Evolutionary conservation across 2,113 vertebrate species (phyloP).

Genomic region (Eulemur macaco): DNA sequence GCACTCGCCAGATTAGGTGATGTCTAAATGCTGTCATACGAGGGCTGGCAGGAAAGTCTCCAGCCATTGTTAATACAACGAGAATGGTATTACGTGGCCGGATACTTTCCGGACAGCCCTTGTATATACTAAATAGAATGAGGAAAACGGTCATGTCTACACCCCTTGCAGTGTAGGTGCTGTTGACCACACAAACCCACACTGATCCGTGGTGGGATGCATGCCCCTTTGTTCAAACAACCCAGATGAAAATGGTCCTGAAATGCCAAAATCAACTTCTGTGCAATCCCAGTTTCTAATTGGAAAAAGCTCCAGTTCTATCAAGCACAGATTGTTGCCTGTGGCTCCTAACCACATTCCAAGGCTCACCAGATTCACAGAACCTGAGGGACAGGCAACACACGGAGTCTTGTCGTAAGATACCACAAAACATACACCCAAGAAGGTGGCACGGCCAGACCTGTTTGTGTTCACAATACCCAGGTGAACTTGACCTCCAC

Average conservation of each 20-base stretch:
- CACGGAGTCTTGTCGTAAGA: not conserved
- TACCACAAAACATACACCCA: not conserved
- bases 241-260: not conserved
- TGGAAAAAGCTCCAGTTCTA: not conserved
- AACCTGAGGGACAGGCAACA: not conserved
- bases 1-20: not conserved
- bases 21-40: not conserved
- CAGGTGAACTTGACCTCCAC: not conserved
- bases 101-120: no score
- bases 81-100: no score
- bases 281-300: not conserved
- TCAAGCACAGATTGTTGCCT: no score
- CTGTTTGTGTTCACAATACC: no score
- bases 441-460: not conserved
- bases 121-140: not conserved
- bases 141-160: rapidly evolving
- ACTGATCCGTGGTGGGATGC: not conserved
- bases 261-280: not conserved
- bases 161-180: rapidly evolving
- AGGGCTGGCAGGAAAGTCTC: no score
- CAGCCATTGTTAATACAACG: no score
- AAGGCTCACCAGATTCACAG: not conserved
- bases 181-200: not conserved
- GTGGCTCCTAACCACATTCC: not conserved
- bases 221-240: not conserved